Conservation (phyloP, 2,888 invertebrate genomes). For the Cheilosia impressa region DNA sequence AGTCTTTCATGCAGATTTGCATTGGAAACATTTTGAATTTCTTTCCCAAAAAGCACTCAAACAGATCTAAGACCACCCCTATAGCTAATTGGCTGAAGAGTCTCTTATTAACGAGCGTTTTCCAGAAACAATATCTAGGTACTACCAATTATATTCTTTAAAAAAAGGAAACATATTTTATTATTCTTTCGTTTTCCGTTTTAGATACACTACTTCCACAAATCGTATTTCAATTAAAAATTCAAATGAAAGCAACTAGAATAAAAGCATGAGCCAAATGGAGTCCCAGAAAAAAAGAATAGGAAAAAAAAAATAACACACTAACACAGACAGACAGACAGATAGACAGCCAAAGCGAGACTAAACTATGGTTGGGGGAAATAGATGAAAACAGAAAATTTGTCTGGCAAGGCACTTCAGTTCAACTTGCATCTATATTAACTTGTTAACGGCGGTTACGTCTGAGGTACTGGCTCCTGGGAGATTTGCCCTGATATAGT, state of each 20-base stretch:
- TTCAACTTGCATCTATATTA: conserved; percentile 73
- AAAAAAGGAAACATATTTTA: neutral
- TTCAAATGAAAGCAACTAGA: conserved; percentile 62
- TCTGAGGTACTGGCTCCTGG: conserved; percentile 62
- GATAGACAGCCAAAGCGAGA: neutral
- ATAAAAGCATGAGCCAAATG: conserved; percentile 65
- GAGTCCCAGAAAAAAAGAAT: conserved; percentile 20
- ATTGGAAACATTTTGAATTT: no score
- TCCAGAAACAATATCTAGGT: no score
- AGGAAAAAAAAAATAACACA: conserved; percentile 1
- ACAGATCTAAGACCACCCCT: no score
- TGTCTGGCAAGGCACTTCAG: conserved; percentile 70
- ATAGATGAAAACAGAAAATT: conserved; percentile 70
- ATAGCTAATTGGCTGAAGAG: no score
- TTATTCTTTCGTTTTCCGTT: neutral
- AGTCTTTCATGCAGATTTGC: no score
- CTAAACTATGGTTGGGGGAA: conserved; percentile 50
- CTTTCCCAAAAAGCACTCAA: no score
- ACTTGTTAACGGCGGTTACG: conserved; percentile 72
- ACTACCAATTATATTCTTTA: conserved; percentile 40
- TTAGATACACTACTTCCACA: conserved; percentile 10
- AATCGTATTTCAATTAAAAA: conserved; percentile 71
- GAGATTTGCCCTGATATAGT: conserved; percentile 53
- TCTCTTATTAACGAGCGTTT: no score
- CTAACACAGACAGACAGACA: conserved; percentile 9